Conservation (phyloP, 2,113 vertebrate genomes). For the Bettongia penicillata region DNA sequence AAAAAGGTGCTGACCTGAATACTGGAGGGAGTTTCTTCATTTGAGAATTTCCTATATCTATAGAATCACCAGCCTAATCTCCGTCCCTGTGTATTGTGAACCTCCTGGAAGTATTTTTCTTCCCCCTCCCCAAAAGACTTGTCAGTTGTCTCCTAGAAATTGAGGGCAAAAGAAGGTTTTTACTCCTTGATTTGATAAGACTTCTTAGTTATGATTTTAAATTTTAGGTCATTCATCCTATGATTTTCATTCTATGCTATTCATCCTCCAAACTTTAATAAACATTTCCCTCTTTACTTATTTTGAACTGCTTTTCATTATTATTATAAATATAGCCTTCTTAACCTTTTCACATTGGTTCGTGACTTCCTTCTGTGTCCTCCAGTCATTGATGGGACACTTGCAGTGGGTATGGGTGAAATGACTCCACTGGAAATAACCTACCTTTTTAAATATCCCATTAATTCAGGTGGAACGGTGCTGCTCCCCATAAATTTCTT, state of each 20-base stretch:
- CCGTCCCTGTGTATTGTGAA: background rate
- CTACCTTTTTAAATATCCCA: background rate
- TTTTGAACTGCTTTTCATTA: conserved; percentile 26
- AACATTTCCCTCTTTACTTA: conserved; percentile 59
- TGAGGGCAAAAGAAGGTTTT: background rate
- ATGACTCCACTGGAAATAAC: background rate
- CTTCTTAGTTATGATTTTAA: background rate
- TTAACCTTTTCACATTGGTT: background rate
- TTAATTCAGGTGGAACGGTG: background rate
- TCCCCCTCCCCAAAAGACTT: background rate
- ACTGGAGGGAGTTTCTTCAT: background rate
- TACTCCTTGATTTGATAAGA: background rate
- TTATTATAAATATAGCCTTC: conserved; percentile 9
- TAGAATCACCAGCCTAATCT: background rate
- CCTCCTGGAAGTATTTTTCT: background rate
- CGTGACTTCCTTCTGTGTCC: background rate
- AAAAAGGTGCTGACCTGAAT: background rate
- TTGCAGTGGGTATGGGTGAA: background rate
- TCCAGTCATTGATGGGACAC: background rate
- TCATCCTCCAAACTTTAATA: conserved; percentile 42
- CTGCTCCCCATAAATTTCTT: conserved; percentile 52
- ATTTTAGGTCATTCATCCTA: background rate
- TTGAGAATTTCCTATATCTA: background rate
- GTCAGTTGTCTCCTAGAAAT: background rate
- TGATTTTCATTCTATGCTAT: conserved; percentile 15